phyloP scores from a whole-genome alignment of 2,113 vertebrate genomes.

The Nycticryphes semicollaris region DNA sequence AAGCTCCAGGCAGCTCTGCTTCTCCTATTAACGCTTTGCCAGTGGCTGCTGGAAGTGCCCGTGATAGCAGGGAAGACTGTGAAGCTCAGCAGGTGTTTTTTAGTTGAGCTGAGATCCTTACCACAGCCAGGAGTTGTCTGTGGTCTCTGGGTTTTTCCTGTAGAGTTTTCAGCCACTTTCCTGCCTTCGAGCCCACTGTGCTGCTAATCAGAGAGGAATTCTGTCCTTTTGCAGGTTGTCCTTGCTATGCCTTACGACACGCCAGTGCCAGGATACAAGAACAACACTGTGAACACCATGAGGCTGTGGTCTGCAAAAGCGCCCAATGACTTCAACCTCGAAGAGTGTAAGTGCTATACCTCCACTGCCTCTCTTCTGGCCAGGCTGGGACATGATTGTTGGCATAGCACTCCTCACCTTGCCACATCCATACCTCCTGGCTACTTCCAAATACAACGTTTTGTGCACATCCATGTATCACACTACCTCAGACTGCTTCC shows the following conservation, averaged over 20 bases:
- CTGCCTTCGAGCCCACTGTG: neutral
- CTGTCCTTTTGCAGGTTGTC: conserved; percentile 75
- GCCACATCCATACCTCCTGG: neutral
- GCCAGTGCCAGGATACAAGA: conserved; percentile 87
- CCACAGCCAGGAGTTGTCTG: neutral
- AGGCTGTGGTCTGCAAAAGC: conserved; percentile 90
- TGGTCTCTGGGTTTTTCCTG: neutral
- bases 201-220: neutral
- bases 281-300: conserved; percentile 92
- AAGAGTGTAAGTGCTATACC: conserved; percentile 78
- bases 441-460: neutral
- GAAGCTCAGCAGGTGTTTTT: neutral
- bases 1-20: neutral
- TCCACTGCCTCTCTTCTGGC: neutral
- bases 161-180: neutral
- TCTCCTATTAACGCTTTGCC: neutral
- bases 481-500: neutral
- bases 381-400: neutral
- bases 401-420: neutral
- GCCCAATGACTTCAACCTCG: conserved; percentile 87
- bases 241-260: conserved; percentile 90
- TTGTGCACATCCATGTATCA: neutral
- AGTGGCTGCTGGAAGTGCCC: neutral
- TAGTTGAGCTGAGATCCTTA: neutral
- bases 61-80: neutral